Conservation (phyloP, 1,140 invertebrate genomes). For the Drosophila asahinai region DNA sequence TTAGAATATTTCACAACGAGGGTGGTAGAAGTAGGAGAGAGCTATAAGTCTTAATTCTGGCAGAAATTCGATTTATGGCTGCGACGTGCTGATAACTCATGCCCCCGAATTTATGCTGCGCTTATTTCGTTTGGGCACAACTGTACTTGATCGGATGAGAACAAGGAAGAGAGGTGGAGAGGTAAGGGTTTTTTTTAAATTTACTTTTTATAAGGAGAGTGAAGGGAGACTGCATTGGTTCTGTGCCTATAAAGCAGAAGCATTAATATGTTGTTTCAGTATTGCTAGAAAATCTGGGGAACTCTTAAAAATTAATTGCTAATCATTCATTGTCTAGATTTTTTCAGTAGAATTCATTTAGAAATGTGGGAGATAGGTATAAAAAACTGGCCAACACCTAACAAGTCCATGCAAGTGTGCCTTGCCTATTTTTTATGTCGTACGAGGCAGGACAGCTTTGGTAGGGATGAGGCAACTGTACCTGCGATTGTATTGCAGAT, state of each 20-base stretch:
- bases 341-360: no score
- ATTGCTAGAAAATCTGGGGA: no score
- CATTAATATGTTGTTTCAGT: no score
- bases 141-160: slow-evolving; percentile 17
- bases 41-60: slow-evolving; percentile 81
- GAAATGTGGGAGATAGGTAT: neutral
- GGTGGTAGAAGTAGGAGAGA: slow-evolving; percentile 14
- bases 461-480: neutral
- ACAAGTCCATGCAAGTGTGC: slow-evolving; percentile 4
- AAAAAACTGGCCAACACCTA: neutral
- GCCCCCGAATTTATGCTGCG: slow-evolving; percentile 37
- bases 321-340: no score
- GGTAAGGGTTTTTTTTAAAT: neutral
- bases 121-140: slow-evolving; percentile 12
- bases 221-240: neutral
- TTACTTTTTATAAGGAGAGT: neutral
- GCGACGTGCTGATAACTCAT: slow-evolving; percentile 82
- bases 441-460: neutral
- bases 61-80: slow-evolving; percentile 81
- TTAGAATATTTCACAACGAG: slow-evolving; percentile 58
- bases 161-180: neutral
- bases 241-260: neutral
- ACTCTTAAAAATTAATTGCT: no score
- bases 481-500: neutral
- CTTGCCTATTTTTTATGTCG: slow-evolving; percentile 35